Conservation (phyloP, 2,888 invertebrate genomes). For the Graphium colonna region DNA sequence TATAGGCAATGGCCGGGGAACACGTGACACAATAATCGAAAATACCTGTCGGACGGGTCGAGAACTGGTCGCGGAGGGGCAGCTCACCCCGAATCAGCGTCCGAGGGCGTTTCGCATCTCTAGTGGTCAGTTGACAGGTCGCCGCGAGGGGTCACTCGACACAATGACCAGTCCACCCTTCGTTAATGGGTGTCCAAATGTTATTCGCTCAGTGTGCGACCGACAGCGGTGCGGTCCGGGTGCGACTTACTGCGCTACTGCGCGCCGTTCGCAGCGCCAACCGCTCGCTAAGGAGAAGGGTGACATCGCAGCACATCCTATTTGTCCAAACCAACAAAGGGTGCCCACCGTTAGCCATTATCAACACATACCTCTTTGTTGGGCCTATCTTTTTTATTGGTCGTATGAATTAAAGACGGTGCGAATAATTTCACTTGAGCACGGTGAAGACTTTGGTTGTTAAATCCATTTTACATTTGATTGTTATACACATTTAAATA, state of each 20-base stretch:
- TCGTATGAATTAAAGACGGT: too few relatives aligned
- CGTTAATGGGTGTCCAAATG: conserved; percentile 34
- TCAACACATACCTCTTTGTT: conserved; percentile 33
- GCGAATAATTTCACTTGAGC: too few relatives aligned
- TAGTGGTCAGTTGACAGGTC: conserved; percentile 60
- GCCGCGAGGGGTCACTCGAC: conserved; percentile 67
- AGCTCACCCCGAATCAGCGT: conserved; percentile 63
- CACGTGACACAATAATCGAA: conserved; percentile 46
- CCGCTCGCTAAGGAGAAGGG: conserved; percentile 65
- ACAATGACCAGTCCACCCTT: conserved; percentile 54
- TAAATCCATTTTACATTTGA: too few relatives aligned
- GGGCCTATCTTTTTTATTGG: neutral
- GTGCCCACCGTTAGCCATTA: conserved; percentile 49
- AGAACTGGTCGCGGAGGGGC: conserved; percentile 58
- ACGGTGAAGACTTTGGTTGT: too few relatives aligned
- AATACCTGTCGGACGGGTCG: conserved; percentile 71
- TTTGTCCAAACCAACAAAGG: conserved; percentile 56
- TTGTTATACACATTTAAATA: too few relatives aligned
- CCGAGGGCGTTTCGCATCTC: conserved; percentile 68
- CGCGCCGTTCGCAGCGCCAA: conserved; percentile 42
- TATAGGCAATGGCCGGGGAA: conserved; percentile 38
- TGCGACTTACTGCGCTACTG: conserved; percentile 71
- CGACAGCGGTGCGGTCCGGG: conserved; percentile 69
- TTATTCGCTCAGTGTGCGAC: conserved; percentile 44
- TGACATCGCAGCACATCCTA: conserved; percentile 68